A percentile compares a stretch with the other conserved stretches of the same genome.
Conservation (phyloP, 1,140 invertebrate species). For the Hetaerina americana region DNA sequence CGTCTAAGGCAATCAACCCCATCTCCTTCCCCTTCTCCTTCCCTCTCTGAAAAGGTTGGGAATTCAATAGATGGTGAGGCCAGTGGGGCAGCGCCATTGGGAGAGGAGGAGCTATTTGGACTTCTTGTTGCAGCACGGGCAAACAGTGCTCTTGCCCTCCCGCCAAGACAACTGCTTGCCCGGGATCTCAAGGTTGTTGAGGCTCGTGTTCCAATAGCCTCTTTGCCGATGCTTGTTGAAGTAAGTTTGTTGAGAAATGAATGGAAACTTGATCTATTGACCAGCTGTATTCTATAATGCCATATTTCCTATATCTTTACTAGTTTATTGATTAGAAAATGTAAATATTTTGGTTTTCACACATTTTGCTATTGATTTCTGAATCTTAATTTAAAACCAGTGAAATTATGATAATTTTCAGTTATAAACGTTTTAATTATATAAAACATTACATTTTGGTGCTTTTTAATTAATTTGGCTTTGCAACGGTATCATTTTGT, state of each 20-base stretch:
- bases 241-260: not conserved
- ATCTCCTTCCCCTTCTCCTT: not conserved
- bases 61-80: not conserved
- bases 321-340: no score
- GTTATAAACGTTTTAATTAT: no score
- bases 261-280: no score
- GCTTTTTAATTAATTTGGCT: no score
- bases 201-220: not conserved
- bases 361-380: no score
- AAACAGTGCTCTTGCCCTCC: slow-evolving; percentile 33
- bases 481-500: no score
- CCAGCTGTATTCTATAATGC: no score
- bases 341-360: no score
- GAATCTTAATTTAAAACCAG: no score
- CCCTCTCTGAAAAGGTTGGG: not conserved
- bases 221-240: not conserved
- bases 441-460: no score
- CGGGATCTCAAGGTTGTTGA: slow-evolving; percentile 44
- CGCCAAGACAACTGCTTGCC: slow-evolving; percentile 39
- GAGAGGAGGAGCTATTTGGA: slow-evolving; percentile 33
- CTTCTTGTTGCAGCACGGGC: slow-evolving; percentile 40
- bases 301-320: no score
- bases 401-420: no score
- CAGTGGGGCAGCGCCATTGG: not conserved
- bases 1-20: not conserved